phyloP scores from a whole-genome alignment of 1,140 invertebrate species.

The Drosophila pectinifera region DNA sequence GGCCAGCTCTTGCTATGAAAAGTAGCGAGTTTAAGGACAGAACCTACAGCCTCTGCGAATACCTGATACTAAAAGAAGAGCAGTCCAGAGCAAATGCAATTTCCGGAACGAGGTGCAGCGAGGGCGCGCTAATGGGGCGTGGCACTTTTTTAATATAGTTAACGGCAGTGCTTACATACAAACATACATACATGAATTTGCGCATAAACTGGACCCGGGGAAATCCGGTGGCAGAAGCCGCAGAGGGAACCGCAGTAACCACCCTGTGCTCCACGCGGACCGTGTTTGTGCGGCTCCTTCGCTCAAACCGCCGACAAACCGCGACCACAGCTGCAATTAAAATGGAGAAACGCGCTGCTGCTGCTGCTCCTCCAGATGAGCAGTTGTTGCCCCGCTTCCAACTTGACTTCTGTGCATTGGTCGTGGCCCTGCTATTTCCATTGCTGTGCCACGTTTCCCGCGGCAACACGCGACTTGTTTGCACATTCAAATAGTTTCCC shows the following conservation, averaged over 20 bases:
- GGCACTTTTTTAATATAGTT: constrained; percentile 59
- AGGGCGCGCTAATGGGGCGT: constrained; percentile 22
- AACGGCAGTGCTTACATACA: constrained; percentile 24
- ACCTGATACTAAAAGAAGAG: neutral
- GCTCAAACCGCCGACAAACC: constrained; percentile 14
- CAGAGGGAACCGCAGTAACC: constrained; percentile 29
- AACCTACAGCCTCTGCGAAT: neutral
- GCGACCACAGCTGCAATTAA: constrained; percentile 67
- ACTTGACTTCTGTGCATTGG: constrained; percentile 19
- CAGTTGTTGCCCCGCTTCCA: constrained; percentile 56
- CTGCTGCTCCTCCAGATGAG: constrained; percentile 43
- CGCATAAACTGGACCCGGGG: constrained; percentile 6
- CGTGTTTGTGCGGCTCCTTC: constrained; percentile 45
- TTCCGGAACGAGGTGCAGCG: constrained; percentile 2
- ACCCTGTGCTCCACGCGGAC: constrained; percentile 12
- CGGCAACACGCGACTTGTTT: constrained; percentile 33
- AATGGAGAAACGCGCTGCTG: constrained; percentile 53
- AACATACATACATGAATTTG: neutral
- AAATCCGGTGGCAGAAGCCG: constrained; percentile 12
- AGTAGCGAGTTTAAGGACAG: no score
- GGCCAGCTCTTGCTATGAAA: no score
- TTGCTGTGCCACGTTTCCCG: constrained; percentile 23
- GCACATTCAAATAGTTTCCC: constrained; percentile 24
- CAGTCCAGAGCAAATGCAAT: constrained; percentile 37
- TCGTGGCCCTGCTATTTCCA: constrained; percentile 22